phyloP scores from a whole-genome alignment of 2,797 vertebrate species.

The Rhinatrema bivittatum region DNA sequence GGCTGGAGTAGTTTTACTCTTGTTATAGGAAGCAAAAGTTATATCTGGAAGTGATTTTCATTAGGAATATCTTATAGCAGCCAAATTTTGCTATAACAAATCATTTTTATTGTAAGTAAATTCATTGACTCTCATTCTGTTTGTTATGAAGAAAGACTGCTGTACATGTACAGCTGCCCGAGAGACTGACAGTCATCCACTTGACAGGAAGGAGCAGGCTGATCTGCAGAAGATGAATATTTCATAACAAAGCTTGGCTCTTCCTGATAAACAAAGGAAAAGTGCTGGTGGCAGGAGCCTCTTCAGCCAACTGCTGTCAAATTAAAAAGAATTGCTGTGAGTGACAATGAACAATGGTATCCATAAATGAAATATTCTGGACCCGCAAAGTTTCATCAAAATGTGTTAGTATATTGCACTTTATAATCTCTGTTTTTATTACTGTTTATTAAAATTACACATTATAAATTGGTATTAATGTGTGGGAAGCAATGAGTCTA shows the following conservation, averaged over 20 bases:
- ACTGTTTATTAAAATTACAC: not conserved
- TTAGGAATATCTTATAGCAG: no score
- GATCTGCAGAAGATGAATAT: constrained; percentile 29
- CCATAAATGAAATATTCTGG: not conserved
- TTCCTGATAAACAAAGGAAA: constrained; percentile 17
- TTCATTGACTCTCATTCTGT: no score
- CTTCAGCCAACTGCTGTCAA: constrained; percentile 4
- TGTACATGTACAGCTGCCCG: constrained; percentile 24
- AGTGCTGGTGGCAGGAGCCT: not conserved
- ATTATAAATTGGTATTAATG: not conserved
- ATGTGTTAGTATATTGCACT: no score
- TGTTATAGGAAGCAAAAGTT: no score
- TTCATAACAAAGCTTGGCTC: constrained; percentile 29
- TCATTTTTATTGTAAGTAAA: no score
- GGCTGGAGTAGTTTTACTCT: no score
- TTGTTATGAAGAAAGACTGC: constrained; percentile 26
- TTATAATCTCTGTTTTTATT: constrained; percentile 1
- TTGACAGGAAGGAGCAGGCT: constrained; percentile 16
- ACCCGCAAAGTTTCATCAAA: not conserved
- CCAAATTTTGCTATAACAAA: no score
- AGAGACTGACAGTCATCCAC: constrained; percentile 17
- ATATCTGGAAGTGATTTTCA: no score
- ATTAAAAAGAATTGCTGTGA: not conserved
- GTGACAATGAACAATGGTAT: not conserved
- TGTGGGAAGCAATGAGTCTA: rapidly evolving